These are phyloP conservation scores for Smithornis capensis DNA, from an alignment of 2,113 vertebrate genomes.

Conservation along the genomic window DNA sequence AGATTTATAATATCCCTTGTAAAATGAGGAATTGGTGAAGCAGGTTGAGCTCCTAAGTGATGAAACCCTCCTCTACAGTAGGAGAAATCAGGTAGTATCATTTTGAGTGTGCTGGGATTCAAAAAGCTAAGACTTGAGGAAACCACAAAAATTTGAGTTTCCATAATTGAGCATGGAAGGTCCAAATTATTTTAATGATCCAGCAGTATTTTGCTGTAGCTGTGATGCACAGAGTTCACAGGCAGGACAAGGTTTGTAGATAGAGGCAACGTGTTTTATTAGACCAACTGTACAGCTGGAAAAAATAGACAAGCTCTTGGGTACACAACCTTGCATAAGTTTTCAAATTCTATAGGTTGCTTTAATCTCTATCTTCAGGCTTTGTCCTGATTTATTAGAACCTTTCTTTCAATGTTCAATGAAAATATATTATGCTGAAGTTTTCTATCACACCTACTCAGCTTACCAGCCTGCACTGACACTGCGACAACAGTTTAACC, in stretches of 20 bases:
- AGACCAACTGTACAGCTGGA: slow-evolving; percentile 8
- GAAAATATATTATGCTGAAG: background rate
- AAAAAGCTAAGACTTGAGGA: background rate
- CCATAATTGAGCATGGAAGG: background rate
- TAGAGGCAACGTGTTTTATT: slow-evolving; percentile 15
- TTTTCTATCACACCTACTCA: background rate
- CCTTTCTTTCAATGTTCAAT: background rate
- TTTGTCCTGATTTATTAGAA: background rate
- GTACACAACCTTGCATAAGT: background rate
- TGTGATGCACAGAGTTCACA: background rate
- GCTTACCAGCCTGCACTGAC: background rate
- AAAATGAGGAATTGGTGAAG: background rate
- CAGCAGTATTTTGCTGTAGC: background rate
- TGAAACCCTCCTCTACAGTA: background rate
- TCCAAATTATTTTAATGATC: background rate
- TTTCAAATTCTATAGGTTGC: background rate
- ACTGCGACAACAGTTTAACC: background rate
- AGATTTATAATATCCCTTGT: background rate
- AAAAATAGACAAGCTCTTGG: background rate
- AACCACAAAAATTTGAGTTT: background rate
- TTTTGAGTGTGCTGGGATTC: background rate
- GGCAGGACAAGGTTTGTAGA: background rate
- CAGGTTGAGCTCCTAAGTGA: background rate
- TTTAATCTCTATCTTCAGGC: background rate
- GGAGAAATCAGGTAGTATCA: background rate